Evolutionary conservation across 2,888 invertebrate species (phyloP).

Genomic region (Blastobasis lacticolella): DNA sequence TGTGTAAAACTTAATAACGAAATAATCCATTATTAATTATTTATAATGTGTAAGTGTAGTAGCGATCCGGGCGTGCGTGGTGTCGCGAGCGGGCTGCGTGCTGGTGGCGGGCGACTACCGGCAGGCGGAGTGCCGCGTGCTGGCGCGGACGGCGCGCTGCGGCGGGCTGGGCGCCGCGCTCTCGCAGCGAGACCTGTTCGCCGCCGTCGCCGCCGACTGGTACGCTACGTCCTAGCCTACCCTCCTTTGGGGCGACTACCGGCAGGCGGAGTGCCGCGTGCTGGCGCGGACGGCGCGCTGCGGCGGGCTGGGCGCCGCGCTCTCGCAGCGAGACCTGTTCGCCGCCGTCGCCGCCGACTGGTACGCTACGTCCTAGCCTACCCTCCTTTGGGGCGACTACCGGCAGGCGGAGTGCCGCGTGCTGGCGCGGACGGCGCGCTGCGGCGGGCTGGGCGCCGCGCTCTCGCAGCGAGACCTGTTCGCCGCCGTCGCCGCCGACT

Average conservation of each 20-base stretch:
- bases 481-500: slow-evolving; percentile 44
- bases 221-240: too few species aligned
- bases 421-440: slow-evolving; percentile 55
- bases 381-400: slow-evolving; percentile 70
- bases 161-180: slow-evolving; percentile 34
- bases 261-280: slow-evolving; percentile 67
- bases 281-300: slow-evolving; percentile 58
- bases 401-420: slow-evolving; percentile 66
- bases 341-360: slow-evolving; percentile 48
- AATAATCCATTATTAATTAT: too few species aligned
- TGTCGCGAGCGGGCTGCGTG: slow-evolving; percentile 28
- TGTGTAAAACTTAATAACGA: too few species aligned
- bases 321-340: slow-evolving; percentile 51
- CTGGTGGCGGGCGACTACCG: slow-evolving; percentile 65
- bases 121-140: slow-evolving; percentile 67
- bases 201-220: slow-evolving; percentile 52
- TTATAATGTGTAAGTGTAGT: too few species aligned
- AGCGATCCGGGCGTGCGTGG: neutral
- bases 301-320: slow-evolving; percentile 29
- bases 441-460: slow-evolving; percentile 32
- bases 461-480: slow-evolving; percentile 51
- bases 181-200: slow-evolving; percentile 46
- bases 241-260: slow-evolving; percentile 69
- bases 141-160: slow-evolving; percentile 57
- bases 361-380: too few species aligned